Evolutionary conservation across 2,888 invertebrate species (phyloP), one percentile per base, ranked within the genome.

Genomic region (Theretra japonica): DNA sequence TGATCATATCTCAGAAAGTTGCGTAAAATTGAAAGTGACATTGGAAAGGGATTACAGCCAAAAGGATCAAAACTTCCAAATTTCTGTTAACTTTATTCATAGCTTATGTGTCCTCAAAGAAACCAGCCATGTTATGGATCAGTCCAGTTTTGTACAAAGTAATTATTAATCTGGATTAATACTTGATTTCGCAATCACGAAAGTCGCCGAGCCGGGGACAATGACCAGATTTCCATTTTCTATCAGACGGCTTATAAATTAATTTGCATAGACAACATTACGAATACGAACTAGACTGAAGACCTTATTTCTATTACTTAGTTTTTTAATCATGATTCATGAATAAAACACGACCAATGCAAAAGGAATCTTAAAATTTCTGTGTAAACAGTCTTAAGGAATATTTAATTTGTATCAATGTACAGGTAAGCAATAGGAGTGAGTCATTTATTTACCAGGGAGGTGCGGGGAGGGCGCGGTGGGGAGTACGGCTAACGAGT

Each of bases 61-160:
- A 78, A 83, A 80, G 84, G 85, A 86, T 85, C 81, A 75, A 79
- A 88, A 87, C 84, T 88, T 87, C 73, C 75, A 62, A 79, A 79
- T 82, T 85, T 83, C 83, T 85, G 81, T 87, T 83, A 87, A 86
- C 86, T 86, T 86, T 82, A 83, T 59, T 60, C 80, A 83, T 84
- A 74, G 84, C 82, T 84, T 84, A 83, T 83, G 83, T 85, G 83
- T 82, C 80, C 81, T 76, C 80, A 73, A 78, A 83, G 73, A 79
- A 80, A 33, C 60, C n/a, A 15, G 53, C 33, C 50, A 53, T 69
- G 58, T 53, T 79, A 76, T 75, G 77, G 75, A 74, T 76, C 75
- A 78, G 75, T 74, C 71, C 71, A 72, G 75, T 78, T 81, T 77
- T 60, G 74, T 73, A 76, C 77, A 79, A 79, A 80, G 73, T 77